Base-by-base conservation (phyloP, 2,113 vertebrate genomes). In the Benitochromis conjunctus region DNA sequence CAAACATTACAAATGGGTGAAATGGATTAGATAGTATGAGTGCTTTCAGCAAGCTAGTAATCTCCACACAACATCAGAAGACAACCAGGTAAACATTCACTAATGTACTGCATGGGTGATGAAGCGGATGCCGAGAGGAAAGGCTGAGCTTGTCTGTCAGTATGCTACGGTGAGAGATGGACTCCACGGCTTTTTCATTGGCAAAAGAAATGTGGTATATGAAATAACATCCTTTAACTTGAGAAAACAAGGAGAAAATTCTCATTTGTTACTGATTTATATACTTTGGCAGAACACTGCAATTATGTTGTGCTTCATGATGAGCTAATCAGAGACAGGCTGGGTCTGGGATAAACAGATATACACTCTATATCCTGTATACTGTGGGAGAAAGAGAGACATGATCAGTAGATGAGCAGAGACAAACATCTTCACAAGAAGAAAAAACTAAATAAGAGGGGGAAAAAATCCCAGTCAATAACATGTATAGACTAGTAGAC, bases 381-480 rank as follows among this genome's bases (percentile, higher is more conserved):
- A 76, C 43, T 76, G 16, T 76, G 69, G 69, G 69, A 19, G 31
- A 48, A 74, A 74, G 69, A 74, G 14, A 74, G 24, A 31, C 16
- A 31, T 51, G 16, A 43, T 76, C 4, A 4, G 18, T 51, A 19
- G 3, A 74, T 74, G 24, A 76, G 9, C 24, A 76, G 24, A 19
- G 24, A 29, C 43, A 51, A 74, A 74, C 24, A 74, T 29, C 24
- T 51, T 74, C 69, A 74, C 16, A 0, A 76, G 43, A 51, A 76
- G 24, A 74, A 51, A 43, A 76, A 76, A 51, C 14, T 51, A 24
- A 48, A 8, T 29, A 29, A 18, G 2, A 34, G 8, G 21, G 21
- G 13, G 0, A 0, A 0, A 46, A 69, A 48, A 24, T n/a, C 6
- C 16, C 9, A 76, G 16, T 0, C 5, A 74, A 16, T 46, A 26